These are phyloP conservation scores for Prolemur simus DNA, from an alignment of 2,113 vertebrate species.

Conservation along the genomic window DNA sequence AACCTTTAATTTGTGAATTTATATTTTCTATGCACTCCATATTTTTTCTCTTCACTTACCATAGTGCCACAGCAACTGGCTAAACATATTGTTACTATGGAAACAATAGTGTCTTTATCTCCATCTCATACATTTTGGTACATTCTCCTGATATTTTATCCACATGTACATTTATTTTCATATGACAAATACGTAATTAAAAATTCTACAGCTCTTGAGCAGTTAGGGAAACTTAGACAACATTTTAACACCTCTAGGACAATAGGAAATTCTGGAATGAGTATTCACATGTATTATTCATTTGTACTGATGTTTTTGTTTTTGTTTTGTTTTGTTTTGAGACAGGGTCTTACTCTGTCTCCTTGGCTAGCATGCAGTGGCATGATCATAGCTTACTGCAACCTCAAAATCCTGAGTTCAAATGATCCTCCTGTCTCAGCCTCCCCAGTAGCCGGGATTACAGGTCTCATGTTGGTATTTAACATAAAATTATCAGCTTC, in stretches of 20 bases:
- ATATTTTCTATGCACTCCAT: not conserved
- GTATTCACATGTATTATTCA: not conserved
- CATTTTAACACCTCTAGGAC: not conserved
- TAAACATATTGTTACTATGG: conserved; percentile 56
- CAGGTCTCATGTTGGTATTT: not conserved
- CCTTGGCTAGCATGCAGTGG: too few relatives aligned
- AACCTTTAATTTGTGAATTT: conserved; percentile 33
- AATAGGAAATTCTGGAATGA: not conserved
- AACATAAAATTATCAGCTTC: not conserved
- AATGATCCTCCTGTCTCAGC: too few relatives aligned
- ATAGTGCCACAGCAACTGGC: conserved; percentile 1
- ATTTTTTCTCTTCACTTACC: conserved; percentile 11
- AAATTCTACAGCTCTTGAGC: not conserved
- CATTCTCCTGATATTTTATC: conserved; percentile 7
- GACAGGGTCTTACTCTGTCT: too few relatives aligned
- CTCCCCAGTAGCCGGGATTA: too few relatives aligned
- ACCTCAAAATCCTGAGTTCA: too few relatives aligned
- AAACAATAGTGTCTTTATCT: conserved; percentile 30
- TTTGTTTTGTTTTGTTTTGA: too few relatives aligned
- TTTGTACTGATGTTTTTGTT: not conserved
- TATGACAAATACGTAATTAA: not conserved
- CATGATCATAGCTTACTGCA: too few relatives aligned
- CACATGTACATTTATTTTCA: not conserved
- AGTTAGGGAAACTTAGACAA: not conserved
- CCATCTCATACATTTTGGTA: not conserved